Percentiles rank a stretch among this genome's conserved stretches.
phyloP scores from a whole-genome alignment of 2,888 invertebrate genomes.

The Capitulum mitella region DNA sequence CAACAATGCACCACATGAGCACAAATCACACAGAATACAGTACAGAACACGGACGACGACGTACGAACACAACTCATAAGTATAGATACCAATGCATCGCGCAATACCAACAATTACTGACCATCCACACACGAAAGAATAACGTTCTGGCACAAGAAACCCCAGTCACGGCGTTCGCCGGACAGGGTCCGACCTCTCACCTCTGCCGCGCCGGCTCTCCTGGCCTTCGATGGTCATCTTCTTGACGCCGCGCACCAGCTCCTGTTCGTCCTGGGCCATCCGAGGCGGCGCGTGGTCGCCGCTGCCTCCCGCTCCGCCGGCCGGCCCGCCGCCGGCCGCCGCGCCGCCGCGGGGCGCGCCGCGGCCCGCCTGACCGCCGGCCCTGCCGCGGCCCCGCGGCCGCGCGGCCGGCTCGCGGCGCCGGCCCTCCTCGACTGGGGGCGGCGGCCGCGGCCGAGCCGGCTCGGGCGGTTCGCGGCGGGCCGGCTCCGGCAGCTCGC shows the following conservation, averaged over 20 bases:
- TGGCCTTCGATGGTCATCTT: not conserved
- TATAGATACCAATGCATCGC: no score
- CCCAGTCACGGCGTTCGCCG: no score
- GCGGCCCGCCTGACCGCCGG: not conserved
- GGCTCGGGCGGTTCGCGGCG: not conserved
- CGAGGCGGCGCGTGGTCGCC: not conserved
- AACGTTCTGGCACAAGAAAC: no score
- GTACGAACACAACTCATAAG: no score
- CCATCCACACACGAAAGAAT: no score
- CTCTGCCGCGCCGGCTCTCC: not conserved
- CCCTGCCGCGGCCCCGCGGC: not conserved
- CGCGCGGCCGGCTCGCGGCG: not conserved
- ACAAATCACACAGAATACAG: no score
- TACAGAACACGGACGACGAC: no score
- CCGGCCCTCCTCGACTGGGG: not conserved
- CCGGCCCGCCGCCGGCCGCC: no score
- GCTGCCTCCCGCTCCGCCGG: not conserved
- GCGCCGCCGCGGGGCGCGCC: not conserved
- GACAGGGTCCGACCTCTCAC: no score
- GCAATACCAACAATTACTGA: no score
- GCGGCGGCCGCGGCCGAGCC: not conserved
- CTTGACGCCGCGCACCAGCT: not conserved
- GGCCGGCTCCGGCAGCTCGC: not conserved
- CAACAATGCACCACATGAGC: no score
- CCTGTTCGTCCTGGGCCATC: not conserved